phyloP scores from a whole-genome alignment of 2,888 invertebrate species.

The Blomia tropicalis region DNA sequence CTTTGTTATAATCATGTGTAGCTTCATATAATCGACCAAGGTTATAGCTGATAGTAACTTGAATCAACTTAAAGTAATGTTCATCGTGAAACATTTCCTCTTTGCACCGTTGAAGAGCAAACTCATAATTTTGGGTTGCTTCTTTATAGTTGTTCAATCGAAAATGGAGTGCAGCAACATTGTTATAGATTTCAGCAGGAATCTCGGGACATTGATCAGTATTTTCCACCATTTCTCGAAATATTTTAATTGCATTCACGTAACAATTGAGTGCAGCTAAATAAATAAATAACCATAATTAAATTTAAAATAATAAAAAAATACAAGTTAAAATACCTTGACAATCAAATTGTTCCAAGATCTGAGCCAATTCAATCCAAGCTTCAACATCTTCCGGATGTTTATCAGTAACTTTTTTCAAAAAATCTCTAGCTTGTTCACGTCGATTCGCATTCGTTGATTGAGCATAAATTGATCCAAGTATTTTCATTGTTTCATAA shows the following conservation, averaged over 20 bases:
- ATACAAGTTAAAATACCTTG: conserved; percentile 36
- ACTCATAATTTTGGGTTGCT: conserved; percentile 59
- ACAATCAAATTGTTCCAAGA: conserved; percentile 83
- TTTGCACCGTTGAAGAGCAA: conserved; percentile 65
- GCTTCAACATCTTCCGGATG: conserved; percentile 97
- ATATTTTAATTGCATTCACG: conserved; percentile 73
- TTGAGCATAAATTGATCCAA: conserved; percentile 87
- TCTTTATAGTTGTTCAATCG: conserved; percentile 68
- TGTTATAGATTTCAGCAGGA: conserved; percentile 93
- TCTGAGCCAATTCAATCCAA: conserved; percentile 97
- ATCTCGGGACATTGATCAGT: conserved; percentile 77
- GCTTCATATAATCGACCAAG: conserved; percentile 83
- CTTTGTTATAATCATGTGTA: conserved; percentile 73
- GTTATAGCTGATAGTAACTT: conserved; percentile 91
- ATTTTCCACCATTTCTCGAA: conserved; percentile 48
- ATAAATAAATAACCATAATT: neutral
- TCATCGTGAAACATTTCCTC: conserved; percentile 72
- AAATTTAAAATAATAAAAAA: neutral
- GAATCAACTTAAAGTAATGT: conserved; percentile 85
- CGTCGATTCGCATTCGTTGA: conserved; percentile 69
- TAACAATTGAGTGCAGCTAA: conserved; percentile 67
- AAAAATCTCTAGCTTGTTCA: conserved; percentile 55
- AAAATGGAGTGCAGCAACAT: conserved; percentile 76
- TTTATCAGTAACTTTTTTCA: conserved; percentile 82
- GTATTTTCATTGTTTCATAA: conserved; percentile 98